Evolutionary conservation across 2,113 vertebrate species (phyloP), one percentile per base, ranked within the genome.

Genomic region (Alethe diademata): DNA sequence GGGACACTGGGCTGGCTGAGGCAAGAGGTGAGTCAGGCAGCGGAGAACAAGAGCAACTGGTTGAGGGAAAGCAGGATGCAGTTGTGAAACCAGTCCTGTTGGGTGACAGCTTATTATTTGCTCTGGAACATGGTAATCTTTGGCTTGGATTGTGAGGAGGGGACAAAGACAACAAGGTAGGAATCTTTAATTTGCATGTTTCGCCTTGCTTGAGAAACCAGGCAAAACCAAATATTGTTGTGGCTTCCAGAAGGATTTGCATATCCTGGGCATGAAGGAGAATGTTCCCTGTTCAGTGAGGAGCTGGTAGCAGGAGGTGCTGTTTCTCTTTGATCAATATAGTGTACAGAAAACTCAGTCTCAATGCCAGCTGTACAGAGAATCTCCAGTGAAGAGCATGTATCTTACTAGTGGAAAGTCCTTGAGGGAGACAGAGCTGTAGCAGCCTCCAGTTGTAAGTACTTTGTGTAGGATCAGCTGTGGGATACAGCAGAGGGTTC

Each of bases 1-100:
- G 81, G 87, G 90, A 79, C 90, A 91, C n/a, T 7, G 12, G 58
- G 40, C 62, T 84, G 86, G 80, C 91, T 71, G 31, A 42, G 38
- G 79, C 84, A 33, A 2, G 54, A 35, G 74, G 48, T 96, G 96
- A 96, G 56, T 94, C 93, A 95, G 88, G 42, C 71, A 54, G 56
- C 53, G 73, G 31, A 94, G 73, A 95, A 87, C 96, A 64, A 64
- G 92, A 92, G 89, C 85, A 86, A 66, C 93, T 93, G 90, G 93
- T 88, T 95, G 71, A 86, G 85, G 88, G 56, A 88, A 83, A 92
- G 82, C 93, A 92, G 93, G 71, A 90, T 76, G 78, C 0, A 0
- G 51, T 88, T 96, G 92, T 88, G 93, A 94, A 95, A 95, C 40
- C 78, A 75, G 22, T 61, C 12, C 71, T 94, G 42, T 54, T 88